These are phyloP conservation scores for Podiceps cristatus DNA, from an alignment of 2,113 vertebrate species.

Conservation along the genomic window DNA sequence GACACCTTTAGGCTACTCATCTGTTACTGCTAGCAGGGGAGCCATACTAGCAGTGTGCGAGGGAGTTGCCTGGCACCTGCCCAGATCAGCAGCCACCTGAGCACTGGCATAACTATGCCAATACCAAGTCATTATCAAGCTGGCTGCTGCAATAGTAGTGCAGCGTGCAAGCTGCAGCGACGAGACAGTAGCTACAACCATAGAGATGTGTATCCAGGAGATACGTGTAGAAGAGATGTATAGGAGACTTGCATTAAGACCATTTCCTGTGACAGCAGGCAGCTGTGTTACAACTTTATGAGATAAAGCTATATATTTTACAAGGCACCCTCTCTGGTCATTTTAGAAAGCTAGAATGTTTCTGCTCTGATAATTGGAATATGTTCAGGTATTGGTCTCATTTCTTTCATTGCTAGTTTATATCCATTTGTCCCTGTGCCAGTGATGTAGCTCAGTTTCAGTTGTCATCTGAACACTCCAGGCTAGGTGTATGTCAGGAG, in stretches of 20 bases:
- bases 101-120: neutral
- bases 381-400: neutral
- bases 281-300: neutral
- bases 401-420: neutral
- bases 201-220: accelerated
- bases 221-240: accelerated
- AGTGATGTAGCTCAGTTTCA: neutral
- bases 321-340: neutral
- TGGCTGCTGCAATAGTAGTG: neutral
- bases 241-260: neutral
- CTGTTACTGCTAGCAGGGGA: neutral
- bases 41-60: accelerated
- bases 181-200: accelerated
- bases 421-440: neutral
- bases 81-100: neutral
- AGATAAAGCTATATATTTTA: neutral
- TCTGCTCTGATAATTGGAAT: neutral
- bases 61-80: neutral
- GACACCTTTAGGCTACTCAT: neutral
- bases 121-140: neutral
- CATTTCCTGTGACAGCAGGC: neutral
- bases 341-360: neutral
- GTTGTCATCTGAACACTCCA: neutral
- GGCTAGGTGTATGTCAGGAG: neutral
- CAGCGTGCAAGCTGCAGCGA: neutral